Evolutionary conservation across 2,888 invertebrate genomes (phyloP), one percentile per base, ranked within the genome.

Genomic region (Himalopsyche tibetana): DNA sequence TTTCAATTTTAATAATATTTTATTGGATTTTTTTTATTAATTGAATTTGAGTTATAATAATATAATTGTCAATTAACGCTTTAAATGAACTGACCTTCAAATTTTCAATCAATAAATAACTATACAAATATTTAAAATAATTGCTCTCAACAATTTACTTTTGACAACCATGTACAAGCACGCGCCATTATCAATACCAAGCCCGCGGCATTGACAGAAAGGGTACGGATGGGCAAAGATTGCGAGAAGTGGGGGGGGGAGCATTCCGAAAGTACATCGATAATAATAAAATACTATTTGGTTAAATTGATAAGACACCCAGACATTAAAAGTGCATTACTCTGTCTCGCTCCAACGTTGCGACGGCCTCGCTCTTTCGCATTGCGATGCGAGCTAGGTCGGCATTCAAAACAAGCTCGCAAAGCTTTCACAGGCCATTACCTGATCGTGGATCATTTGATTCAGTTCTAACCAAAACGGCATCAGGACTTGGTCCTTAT

Each of bases 381-480:
- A 15, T 45, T 38, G 5, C n/a, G 19, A 15, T 84, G 82, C 82
- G 83, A 86, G 88, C 86, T 86, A 86, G 85, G 42, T 42, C 86
- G 83, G 86, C 85, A 85, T 88, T 79, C 69, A 88, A 69, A 88
- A 88, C 85, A 86, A 86, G 36, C 86, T 84, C 45, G 56, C 84
- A 69, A 2, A 56, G 9, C 80, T n/a, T 17, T 28, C n/a, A 40
- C 28, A 12, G 12, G 15, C 8, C 87, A 63, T 63, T 63, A 63
- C 63, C 63, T 63, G 63, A 28, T 63, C 63, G 63, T 28, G 4
- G n/a, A 63, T 11, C 63, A 63, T 63, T 63, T 63, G 63, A 19
- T 63, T 63, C 63, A 63, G 63, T 63, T 63, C 63, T 19, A 28
- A 19, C 8, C 63, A 6, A 19, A 63, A 19, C 63, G 63, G 3